A percentile compares a stretch with the other conserved stretches of the same genome.
Evolutionary conservation across 1,140 invertebrate species (phyloP).

Genomic region (Drosophila ogumai): DNA sequence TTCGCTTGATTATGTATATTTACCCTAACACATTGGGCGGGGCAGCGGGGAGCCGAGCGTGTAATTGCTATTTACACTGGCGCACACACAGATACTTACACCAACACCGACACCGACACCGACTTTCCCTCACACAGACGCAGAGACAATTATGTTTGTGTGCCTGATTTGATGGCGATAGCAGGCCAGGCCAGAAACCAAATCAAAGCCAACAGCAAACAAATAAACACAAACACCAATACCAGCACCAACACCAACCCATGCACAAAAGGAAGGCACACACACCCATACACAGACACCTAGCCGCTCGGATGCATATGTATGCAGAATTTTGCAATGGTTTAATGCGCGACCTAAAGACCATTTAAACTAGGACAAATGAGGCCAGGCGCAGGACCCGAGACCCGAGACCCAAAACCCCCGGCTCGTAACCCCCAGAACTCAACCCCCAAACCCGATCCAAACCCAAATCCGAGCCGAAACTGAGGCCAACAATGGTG

Average conservation of each 20-base stretch:
- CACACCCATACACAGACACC: background rate
- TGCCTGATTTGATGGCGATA: constrained; percentile 75
- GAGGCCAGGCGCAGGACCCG: constrained; percentile 43
- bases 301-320: constrained; percentile 3
- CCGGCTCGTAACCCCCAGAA: constrained; percentile 1
- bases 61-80: constrained; percentile 76
- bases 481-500: constrained; percentile 53
- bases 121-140: constrained; percentile 8
- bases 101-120: constrained; percentile 3
- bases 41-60: constrained; percentile 22
- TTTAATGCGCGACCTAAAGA: constrained; percentile 81
- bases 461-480: constrained; percentile 28
- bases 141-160: constrained; percentile 43
- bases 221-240: constrained; percentile 59
- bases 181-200: constrained; percentile 65
- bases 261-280: constrained; percentile 32
- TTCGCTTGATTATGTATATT: constrained; percentile 55
- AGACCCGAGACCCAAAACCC: constrained; percentile 23
- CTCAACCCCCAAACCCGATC: constrained; percentile 25
- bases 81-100: constrained; percentile 18
- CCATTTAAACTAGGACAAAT: constrained; percentile 78
- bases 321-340: constrained; percentile 68
- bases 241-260: constrained; percentile 22
- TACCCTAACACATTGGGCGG: constrained; percentile 36
- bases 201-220: constrained; percentile 66